Evolutionary conservation across 2,113 vertebrate genomes (phyloP).

Genomic region (Alosa alosa): DNA sequence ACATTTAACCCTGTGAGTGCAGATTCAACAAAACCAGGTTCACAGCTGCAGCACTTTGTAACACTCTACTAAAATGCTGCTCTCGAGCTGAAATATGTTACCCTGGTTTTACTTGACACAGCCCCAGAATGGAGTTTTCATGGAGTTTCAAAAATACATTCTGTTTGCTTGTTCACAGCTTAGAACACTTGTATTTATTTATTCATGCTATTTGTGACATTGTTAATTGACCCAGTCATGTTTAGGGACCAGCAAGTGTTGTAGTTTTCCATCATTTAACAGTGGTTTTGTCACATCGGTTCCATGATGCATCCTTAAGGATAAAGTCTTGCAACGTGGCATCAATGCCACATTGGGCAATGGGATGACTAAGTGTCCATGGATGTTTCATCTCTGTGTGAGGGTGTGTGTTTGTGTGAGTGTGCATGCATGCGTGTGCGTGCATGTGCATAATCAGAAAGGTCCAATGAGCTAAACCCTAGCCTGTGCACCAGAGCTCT

Average conservation of each 20-base stretch:
- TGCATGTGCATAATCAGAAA: not conserved
- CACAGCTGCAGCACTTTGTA: not conserved
- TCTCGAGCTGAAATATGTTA: not conserved
- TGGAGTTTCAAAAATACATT: not conserved
- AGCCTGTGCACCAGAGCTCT: not conserved
- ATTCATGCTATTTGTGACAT: not conserved
- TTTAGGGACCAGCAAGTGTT: not conserved
- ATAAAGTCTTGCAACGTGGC: slow-evolving; percentile 24
- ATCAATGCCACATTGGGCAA: not conserved
- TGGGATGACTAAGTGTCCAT: not conserved
- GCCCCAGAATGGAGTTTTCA: not conserved
- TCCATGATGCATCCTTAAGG: not conserved
- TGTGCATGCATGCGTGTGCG: not conserved
- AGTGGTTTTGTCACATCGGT: not conserved
- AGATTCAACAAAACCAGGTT: not conserved
- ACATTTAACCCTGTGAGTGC: not conserved
- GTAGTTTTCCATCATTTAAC: not conserved
- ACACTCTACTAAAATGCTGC: too few species aligned
- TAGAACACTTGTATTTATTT: not conserved
- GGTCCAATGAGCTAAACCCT: not conserved
- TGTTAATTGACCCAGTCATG: not conserved
- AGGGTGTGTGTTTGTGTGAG: not conserved
- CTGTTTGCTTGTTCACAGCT: not conserved
- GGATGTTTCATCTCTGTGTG: not conserved
- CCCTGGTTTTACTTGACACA: not conserved